Conservation (phyloP, 2,797 vertebrate species). For the Argya squamiceps region DNA sequence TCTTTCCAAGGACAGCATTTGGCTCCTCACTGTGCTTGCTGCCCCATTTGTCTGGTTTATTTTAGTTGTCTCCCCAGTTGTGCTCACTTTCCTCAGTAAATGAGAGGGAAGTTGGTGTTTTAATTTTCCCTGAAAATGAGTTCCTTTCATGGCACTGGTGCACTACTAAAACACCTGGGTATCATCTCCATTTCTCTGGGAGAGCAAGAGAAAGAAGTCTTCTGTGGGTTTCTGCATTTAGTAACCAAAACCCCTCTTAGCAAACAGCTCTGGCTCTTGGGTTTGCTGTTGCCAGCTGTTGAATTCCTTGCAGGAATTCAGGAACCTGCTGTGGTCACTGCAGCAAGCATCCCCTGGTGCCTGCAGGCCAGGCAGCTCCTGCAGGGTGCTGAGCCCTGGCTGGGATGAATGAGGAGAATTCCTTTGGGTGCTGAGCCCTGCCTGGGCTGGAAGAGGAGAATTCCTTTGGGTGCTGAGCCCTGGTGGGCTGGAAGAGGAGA, state of each 20-base stretch:
- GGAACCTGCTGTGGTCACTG: fast-evolving
- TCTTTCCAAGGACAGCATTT: not conserved
- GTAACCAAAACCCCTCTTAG: not conserved
- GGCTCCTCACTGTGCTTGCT: not conserved
- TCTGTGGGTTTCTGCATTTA: not conserved
- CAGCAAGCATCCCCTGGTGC: not conserved
- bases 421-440: slow-evolving; percentile 6
- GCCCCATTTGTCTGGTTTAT: not conserved
- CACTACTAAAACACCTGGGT: not conserved
- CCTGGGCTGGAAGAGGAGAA: not conserved
- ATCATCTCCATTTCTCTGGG: not conserved
- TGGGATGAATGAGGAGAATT: not conserved
- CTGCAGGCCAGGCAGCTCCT: slow-evolving; percentile 6
- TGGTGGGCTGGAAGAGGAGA: not conserved
- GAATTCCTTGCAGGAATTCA: not conserved
- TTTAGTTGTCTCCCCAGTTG: not conserved
- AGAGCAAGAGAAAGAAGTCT: not conserved
- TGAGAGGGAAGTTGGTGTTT: not conserved
- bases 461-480: not conserved
- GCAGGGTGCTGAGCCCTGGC: not conserved
- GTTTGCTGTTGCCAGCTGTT: not conserved
- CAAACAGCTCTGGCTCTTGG: not conserved
- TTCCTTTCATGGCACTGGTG: not conserved
- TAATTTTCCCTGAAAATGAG: not conserved
- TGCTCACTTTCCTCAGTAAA: not conserved